These are phyloP conservation scores for Tadarida brasiliensis DNA, from an alignment of 2,797 vertebrate genomes.

Conservation along the genomic window DNA sequence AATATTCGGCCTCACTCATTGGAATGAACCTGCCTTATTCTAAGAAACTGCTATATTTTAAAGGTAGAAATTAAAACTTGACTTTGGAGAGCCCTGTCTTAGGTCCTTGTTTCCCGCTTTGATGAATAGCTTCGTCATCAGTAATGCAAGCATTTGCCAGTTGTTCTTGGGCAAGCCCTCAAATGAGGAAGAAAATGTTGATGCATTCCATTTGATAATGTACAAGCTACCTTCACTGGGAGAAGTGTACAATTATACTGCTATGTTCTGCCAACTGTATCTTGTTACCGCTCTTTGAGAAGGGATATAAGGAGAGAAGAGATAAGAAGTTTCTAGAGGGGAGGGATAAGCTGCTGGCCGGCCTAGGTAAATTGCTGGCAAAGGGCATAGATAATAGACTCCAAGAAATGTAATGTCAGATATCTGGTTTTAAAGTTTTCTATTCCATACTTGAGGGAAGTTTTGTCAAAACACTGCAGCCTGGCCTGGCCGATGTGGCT, in stretches of 20 bases:
- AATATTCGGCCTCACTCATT: neutral
- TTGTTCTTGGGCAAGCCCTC: neutral
- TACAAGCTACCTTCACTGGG: neutral
- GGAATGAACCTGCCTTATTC: neutral
- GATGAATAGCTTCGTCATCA: neutral
- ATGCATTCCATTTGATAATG: neutral
- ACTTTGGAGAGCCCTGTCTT: neutral
- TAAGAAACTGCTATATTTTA: neutral
- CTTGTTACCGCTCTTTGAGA: neutral
- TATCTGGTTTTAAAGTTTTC: neutral
- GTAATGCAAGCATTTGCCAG: neutral
- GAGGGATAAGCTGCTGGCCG: neutral
- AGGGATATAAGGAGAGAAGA: neutral
- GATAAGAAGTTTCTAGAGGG: neutral
- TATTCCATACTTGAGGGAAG: neutral
- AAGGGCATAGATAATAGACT: neutral
- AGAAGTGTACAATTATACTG: neutral
- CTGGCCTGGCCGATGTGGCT: neutral
- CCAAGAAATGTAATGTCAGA: neutral
- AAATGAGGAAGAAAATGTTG: neutral
- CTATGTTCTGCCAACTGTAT: neutral
- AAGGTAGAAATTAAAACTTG: neutral
- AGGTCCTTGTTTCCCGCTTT: neutral
- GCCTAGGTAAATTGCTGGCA: neutral
- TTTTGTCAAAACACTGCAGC: neutral